Evolutionary conservation across 2,797 vertebrate species (phyloP).

Genomic region (Halcyon leucocephala): DNA sequence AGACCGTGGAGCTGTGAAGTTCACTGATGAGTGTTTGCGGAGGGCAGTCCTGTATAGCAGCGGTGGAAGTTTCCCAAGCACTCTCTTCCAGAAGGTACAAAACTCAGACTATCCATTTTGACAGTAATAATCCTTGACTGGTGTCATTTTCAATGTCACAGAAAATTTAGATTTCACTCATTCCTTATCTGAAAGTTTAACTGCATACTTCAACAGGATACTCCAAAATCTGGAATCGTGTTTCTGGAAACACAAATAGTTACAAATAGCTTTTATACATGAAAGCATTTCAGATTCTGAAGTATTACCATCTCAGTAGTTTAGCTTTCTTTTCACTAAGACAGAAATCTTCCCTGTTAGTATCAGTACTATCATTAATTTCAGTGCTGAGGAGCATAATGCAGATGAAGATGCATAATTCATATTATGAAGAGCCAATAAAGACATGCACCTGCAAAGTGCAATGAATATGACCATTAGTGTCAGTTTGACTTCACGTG

Average conservation of each 20-base stretch:
- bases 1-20: background rate
- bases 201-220: background rate
- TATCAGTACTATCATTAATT: background rate
- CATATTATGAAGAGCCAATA: background rate
- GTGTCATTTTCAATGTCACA: background rate
- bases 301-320: background rate
- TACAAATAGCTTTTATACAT: background rate
- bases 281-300: background rate
- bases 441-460: background rate
- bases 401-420: background rate
- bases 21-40: background rate
- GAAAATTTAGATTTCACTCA: background rate
- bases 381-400: background rate
- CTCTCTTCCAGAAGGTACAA: background rate
- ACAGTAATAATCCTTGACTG: background rate
- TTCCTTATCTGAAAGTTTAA: background rate
- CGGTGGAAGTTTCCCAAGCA: background rate
- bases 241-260: background rate
- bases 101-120: background rate
- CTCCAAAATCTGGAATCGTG: background rate
- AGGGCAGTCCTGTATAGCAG: conserved; percentile 13
- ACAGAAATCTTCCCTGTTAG: background rate
- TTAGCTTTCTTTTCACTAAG: background rate
- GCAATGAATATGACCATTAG: background rate
- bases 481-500: background rate